Evolutionary conservation across 2,888 invertebrate genomes (phyloP), one percentile per base, ranked within the genome.

Genomic region (Eupithecia subfuscata): DNA sequence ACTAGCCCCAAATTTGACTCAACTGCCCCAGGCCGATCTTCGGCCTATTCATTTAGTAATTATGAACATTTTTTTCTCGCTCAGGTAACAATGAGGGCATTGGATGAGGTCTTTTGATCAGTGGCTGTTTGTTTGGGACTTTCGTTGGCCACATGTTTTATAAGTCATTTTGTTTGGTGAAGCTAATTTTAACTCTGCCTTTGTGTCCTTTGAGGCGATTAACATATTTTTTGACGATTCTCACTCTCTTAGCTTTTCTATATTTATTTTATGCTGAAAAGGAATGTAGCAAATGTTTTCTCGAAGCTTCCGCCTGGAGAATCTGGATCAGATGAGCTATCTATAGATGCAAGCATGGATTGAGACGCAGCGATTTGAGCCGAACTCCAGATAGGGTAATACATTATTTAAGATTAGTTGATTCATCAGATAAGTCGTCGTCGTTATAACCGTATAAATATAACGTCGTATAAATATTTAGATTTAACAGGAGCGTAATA

Each of bases 31-130:
- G 82, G 80, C 83, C 75, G 43, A 75, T 77, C 80, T 82, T 78
- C 81, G 79, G 75, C 80, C 85, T 86, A 85, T 83, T 87, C 86
- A 88, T 89, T 90, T 87, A 83, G 83, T 86, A 88, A 92, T 91
- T 92, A 89, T 83, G 80, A 83, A 78, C 79, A 83, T 80, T 84
- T 86, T 84, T 86, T 86, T 84, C 74, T 76, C 71, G 74, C 72
- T 80, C 89, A 88, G 89, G 89, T 90, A 90, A 86, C 83, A 82
- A 85, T 82, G 78, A 73, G 71, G 75, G 45, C 78, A 69, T 77
- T 68, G 72, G 40, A 56, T 12, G 69, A 73, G 43, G 78, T 72
- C 75, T 68, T 68, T 68, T 68, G 68, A 45, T 40, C 68, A 22
- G 43, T 8, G 25, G 34, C 22, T 68, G 68, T 68, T 68, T 68